phyloP scores from a whole-genome alignment of 2,797 vertebrate species.

The Furcifer pardalis region DNA sequence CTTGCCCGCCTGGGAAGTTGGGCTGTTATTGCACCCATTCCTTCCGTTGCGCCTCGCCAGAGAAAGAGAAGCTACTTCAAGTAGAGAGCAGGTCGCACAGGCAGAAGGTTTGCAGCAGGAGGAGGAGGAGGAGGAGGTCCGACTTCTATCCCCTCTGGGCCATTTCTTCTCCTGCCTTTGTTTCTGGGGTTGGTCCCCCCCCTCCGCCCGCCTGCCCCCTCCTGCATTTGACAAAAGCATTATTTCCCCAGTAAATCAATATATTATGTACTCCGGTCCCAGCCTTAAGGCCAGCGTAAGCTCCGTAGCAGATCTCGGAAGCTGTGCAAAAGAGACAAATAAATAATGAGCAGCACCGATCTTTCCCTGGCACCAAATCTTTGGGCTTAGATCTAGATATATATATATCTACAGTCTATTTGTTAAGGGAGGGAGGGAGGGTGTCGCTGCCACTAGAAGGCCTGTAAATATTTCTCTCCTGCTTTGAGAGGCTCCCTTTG shows the following conservation, averaged over 20 bases:
- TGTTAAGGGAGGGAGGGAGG: too few species aligned
- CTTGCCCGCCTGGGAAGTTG: background rate
- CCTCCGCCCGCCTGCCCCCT: too few species aligned
- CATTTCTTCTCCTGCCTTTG: too few species aligned
- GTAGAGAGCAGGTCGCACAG: background rate
- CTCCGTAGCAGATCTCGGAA: background rate
- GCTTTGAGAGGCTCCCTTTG: slow-evolving; percentile 33
- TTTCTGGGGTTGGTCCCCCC: background rate
- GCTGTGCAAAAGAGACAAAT: background rate
- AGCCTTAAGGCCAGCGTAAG: too few species aligned
- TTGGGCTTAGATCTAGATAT: background rate
- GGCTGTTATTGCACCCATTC: background rate
- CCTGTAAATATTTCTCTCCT: fast-evolving
- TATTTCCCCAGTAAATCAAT: too few species aligned
- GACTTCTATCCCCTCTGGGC: background rate
- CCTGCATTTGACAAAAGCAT: background rate
- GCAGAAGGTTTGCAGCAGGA: background rate
- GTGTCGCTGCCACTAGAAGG: fast-evolving
- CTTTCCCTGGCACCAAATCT: background rate
- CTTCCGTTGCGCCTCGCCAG: too few species aligned
- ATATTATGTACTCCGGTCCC: background rate
- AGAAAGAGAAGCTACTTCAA: background rate
- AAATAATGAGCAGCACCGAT: background rate
- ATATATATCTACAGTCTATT: too few species aligned
- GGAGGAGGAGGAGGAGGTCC: too few species aligned